Base-by-base conservation (phyloP, 2,888 invertebrate genomes). In the Aphodius granarius region DNA sequence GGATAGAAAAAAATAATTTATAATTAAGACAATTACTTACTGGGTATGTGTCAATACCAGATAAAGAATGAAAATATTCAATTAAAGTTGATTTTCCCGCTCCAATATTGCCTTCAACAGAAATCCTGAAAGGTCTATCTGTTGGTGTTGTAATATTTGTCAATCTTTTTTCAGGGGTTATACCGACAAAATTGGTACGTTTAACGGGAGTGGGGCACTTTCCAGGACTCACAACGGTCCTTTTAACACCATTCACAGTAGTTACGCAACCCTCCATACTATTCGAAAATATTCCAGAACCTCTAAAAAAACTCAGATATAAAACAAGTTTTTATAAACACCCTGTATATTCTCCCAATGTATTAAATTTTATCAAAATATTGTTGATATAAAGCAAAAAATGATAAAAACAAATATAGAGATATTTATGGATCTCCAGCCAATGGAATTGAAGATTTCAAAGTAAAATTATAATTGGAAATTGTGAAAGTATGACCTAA, bases 21-120 rank as follows among this genome's bases (percentile, higher is more conserved):
- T 4, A 23, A 23, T 43, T 43, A 43, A 13, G 43, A 6, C 6
- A 43, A 0, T 2, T 68, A 81, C 83, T 83, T 84, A 88, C 88
- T 9, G 85, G 81, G 80, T 87, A 86, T 0, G 85, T 86, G 82
- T 88, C 86, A 63, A 88, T 85, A 3, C 83, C 83, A 2, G 84
- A 79, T 79, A 85, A 84, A 5, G 81, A 81, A 16, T 84, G 75
- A 77, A 88, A 88, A 80, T 87, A 86, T 73, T 86, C 81, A 17
- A 88, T 83, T 15, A 88, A 82, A 5, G 87, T 87, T 0, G 88
- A 87, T 80, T 88, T 88, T 74, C 88, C 88, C 64, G 88, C 86
- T 5, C 88, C 88, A 75, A 88, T 88, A 77, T 88, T 88, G 9
- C 88, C 88, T 80, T 88, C 88, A 17, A 88, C 83, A 0, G 88